Evolutionary conservation across 2,888 invertebrate genomes (phyloP).

Genomic region (Hirtodrosophila histrioides): DNA sequence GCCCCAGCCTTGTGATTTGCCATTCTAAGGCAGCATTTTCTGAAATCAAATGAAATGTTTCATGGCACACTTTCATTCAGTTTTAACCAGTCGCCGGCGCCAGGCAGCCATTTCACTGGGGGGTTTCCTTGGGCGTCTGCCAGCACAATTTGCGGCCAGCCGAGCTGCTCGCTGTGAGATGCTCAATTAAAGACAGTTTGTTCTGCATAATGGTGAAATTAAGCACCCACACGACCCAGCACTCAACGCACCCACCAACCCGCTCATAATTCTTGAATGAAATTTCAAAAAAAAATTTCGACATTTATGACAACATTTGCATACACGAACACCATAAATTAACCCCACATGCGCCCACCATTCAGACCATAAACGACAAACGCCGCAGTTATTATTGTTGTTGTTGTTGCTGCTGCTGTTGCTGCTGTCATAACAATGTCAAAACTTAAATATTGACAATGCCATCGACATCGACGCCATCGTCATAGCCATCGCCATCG

Average conservation of each 20-base stretch:
- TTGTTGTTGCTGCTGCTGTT: slow-evolving; percentile 22
- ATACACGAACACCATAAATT: slow-evolving; percentile 78
- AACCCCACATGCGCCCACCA: slow-evolving; percentile 45
- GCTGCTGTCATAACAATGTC: slow-evolving; percentile 71
- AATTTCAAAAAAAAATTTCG: slow-evolving; percentile 59
- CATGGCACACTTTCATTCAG: slow-evolving; percentile 23
- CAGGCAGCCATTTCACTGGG: slow-evolving; percentile 22
- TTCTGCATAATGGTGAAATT: slow-evolving; percentile 37
- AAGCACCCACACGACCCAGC: slow-evolving; percentile 35
- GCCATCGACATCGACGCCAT: slow-evolving; percentile 62
- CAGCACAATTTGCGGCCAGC: slow-evolving; percentile 23
- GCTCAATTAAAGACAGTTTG: slow-evolving; percentile 55
- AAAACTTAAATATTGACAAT: slow-evolving; percentile 78
- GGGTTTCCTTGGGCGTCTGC: slow-evolving; percentile 23
- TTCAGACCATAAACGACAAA: slow-evolving; percentile 45
- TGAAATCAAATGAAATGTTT: slow-evolving; percentile 51
- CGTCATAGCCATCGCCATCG: slow-evolving; percentile 31
- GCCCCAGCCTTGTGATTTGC: slow-evolving; percentile 53
- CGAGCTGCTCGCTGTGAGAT: slow-evolving; percentile 11
- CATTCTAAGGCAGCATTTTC: slow-evolving; percentile 21
- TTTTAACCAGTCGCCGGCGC: slow-evolving; percentile 41
- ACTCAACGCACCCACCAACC: slow-evolving; percentile 13
- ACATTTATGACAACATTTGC: slow-evolving; percentile 79
- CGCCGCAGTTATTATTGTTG: slow-evolving; percentile 21
- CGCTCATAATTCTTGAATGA: slow-evolving; percentile 51